A percentile compares a stretch with the other conserved stretches of the same genome.
Conservation (phyloP, 2,888 invertebrate species). For the Eupithecia tripunctaria region DNA sequence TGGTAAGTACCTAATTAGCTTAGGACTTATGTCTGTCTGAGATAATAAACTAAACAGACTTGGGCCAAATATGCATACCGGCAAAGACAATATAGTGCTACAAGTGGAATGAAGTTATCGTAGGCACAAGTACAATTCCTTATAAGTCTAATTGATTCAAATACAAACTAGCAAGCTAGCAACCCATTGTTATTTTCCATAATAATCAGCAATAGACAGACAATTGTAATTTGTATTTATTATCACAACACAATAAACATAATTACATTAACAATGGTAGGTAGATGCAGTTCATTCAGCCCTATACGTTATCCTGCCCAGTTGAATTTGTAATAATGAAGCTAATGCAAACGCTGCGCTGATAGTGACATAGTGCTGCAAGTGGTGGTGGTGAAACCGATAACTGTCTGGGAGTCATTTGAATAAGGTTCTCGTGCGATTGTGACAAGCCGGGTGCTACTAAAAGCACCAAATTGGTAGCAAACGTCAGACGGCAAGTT, state of each 20-base stretch:
- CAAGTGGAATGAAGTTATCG: slow-evolving; percentile 24
- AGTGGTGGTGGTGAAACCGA: slow-evolving; percentile 47
- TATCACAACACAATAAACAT: slow-evolving; percentile 44
- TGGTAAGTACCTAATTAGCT: background rate
- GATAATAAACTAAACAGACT: background rate
- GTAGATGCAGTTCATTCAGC: slow-evolving; percentile 46
- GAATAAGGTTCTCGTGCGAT: slow-evolving; percentile 52
- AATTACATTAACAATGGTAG: slow-evolving; percentile 42
- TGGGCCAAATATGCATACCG: slow-evolving; percentile 1
- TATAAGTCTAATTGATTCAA: slow-evolving; percentile 28
- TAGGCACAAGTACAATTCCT: slow-evolving; percentile 19
- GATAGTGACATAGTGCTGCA: slow-evolving; percentile 48
- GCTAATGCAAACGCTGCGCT: slow-evolving; percentile 42
- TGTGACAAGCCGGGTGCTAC: slow-evolving; percentile 45
- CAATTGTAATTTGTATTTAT: slow-evolving; percentile 43
- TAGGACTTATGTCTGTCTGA: background rate
- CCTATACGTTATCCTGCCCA: slow-evolving; percentile 45
- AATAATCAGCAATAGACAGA: slow-evolving; percentile 42
- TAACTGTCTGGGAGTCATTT: slow-evolving; percentile 40
- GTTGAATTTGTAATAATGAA: slow-evolving; percentile 47
- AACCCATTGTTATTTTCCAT: slow-evolving; percentile 35
- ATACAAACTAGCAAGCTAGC: slow-evolving; percentile 26
- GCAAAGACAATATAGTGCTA: slow-evolving; percentile 18
- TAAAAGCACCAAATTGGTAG: slow-evolving; percentile 23
- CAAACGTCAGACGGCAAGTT: slow-evolving; percentile 48